Evolutionary conservation across 2,797 vertebrate genomes (phyloP).

Genomic region (Tadarida brasiliensis): DNA sequence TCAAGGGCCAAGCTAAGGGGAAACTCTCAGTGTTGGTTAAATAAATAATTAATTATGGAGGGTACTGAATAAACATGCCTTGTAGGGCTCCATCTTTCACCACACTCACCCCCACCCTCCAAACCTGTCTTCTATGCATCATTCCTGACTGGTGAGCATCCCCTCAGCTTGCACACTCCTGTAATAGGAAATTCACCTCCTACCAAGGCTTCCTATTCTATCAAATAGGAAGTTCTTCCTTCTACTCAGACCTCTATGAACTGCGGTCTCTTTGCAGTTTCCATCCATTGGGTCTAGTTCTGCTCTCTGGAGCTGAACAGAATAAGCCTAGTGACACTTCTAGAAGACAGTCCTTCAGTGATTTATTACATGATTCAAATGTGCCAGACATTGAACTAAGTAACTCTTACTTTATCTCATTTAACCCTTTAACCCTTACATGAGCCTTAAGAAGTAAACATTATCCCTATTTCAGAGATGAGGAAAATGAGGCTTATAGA

Average conservation of each 20-base stretch:
- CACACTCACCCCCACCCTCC: neutral
- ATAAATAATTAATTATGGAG: neutral
- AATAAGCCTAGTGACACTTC: neutral
- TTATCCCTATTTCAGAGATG: too few species aligned
- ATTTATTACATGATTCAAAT: constrained; percentile 28
- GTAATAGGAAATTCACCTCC: neutral
- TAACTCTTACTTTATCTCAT: constrained; percentile 3
- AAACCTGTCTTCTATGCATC: neutral
- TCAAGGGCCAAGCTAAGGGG: neutral
- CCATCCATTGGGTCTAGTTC: neutral
- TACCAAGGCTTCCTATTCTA: neutral
- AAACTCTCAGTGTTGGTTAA: neutral
- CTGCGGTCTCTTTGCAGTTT: neutral
- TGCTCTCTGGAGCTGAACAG: neutral
- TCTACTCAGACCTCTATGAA: neutral
- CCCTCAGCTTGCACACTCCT: neutral
- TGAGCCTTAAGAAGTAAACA: constrained; percentile 29
- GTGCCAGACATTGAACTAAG: neutral
- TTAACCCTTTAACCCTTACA: constrained; percentile 31
- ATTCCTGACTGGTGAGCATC: neutral
- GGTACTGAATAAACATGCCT: neutral
- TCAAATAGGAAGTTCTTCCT: neutral
- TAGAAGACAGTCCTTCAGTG: neutral
- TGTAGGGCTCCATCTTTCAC: neutral
- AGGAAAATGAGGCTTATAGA: neutral